These are phyloP conservation scores for Gambelia wislizenii DNA, from an alignment of 2,797 vertebrate genomes.

Conservation along the genomic window DNA sequence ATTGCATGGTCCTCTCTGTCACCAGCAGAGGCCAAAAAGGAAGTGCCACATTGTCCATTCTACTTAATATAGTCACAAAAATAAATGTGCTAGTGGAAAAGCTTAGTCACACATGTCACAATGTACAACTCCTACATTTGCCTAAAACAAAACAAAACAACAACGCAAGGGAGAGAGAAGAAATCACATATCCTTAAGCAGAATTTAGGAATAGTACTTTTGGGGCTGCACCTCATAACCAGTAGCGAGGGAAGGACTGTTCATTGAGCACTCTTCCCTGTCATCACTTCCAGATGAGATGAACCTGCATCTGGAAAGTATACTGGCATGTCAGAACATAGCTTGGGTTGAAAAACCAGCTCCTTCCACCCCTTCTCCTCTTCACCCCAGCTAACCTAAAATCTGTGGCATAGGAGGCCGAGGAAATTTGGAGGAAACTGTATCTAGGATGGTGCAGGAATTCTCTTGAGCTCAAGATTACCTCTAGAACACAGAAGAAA, in stretches of 20 bases:
- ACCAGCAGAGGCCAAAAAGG: conserved; percentile 34
- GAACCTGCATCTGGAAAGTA: not conserved
- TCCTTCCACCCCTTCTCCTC: not conserved
- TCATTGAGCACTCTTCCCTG: not conserved
- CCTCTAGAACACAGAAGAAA: not conserved
- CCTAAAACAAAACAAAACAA: conserved; percentile 33
- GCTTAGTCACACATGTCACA: conserved; percentile 1
- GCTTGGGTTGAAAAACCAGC: not conserved
- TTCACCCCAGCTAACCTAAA: not conserved
- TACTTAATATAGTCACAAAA: conserved; percentile 40
- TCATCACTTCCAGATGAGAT: not conserved
- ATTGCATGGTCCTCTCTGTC: not conserved
- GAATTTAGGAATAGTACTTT: no score
- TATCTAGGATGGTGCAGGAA: not conserved
- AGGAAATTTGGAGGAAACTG: not conserved
- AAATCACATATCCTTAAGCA: conserved; percentile 57
- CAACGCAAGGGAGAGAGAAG: conserved; percentile 54
- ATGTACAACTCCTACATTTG: conserved; percentile 23
- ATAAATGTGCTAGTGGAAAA: conserved; percentile 52
- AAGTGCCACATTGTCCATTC: not conserved
- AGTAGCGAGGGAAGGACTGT: not conserved
- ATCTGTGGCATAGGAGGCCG: no score
- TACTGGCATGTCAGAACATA: not conserved
- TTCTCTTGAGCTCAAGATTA: not conserved
- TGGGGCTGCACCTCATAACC: no score